Percentiles rank a stretch among this genome's conserved stretches.
Conservation (phyloP, 2,888 invertebrate genomes). For the Carterocephalus palaemon region DNA sequence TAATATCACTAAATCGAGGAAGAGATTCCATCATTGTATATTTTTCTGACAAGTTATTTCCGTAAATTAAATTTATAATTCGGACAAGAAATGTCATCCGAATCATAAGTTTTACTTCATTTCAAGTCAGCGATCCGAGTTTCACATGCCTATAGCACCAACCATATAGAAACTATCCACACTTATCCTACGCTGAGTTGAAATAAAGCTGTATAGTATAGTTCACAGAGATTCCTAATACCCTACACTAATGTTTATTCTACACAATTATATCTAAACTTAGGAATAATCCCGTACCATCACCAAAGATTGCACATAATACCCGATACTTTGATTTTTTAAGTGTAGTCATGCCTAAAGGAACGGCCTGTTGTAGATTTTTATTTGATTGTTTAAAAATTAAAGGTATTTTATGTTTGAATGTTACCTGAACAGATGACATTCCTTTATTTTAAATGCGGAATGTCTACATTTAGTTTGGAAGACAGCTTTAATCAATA, state of each 20-base stretch:
- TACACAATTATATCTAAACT: conserved; percentile 54
- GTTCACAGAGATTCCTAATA: conserved; percentile 45
- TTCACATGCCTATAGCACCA: conserved; percentile 57
- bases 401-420: conserved; percentile 60
- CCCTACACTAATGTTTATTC: conserved; percentile 49
- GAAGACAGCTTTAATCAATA: conserved; percentile 56
- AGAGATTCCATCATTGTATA: conserved; percentile 69
- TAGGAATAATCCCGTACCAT: conserved; percentile 78
- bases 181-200: conserved; percentile 58
- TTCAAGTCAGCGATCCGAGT: conserved; percentile 63
- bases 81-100: conserved; percentile 75
- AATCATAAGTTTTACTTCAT: conserved; percentile 65
- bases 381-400: conserved; percentile 72
- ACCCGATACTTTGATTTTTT: conserved; percentile 85
- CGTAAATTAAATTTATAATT: conserved; percentile 46
- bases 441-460: conserved; percentile 37
- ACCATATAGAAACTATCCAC: conserved; percentile 42
- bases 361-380: conserved; percentile 53
- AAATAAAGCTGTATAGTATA: conserved; percentile 60
- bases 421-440: conserved; percentile 21
- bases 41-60: conserved; percentile 36
- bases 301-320: conserved; percentile 91
- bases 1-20: conserved; percentile 78
- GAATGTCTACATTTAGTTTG: conserved; percentile 60
- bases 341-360: conserved; percentile 72